Evolutionary conservation across 2,113 vertebrate genomes (phyloP), one percentile per base, ranked within the genome.

Genomic region (Thomomys bottae): DNA sequence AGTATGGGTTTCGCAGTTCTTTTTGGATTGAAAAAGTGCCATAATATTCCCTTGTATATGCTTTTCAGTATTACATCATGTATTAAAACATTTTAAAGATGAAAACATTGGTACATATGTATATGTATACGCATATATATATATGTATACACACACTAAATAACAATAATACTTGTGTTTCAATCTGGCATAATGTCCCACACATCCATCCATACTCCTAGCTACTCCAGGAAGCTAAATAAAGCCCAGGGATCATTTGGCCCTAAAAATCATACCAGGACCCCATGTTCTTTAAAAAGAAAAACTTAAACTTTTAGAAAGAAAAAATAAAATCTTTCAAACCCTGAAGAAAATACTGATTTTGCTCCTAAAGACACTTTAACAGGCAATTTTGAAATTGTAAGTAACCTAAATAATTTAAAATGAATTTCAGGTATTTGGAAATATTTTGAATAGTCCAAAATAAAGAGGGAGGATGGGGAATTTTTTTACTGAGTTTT

Each of bases 371-470:
- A 94, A 89, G 79, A 73, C 23, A 42, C 26, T 70, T 86, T 61
- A 78, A 66, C 89, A 67, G 77, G n/a, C 73, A 87, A 8, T 78
- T 93, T 88, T 90, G 38, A 83, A 89, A 95, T 88, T 89, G 57
- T 8, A 85, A 80, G 32, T 26, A 61, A 57, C 76, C 80, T 49
- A 75, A 79, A 34, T 83, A 84, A 88, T 85, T 88, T 59, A 71
- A 57, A 92, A 78, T 64, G 38, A 45, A 63, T 80, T 92, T 92
- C 34, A 68, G 8, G 75, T 85, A 17, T 59, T 92, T 87, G 30
- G 9, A 17, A 80, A 34, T 84, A 83, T 78, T 92, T 85, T 84
- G 54, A 45, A 18, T 84, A 76, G 30, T 70, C 78, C 5, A 79
- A 67, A 92, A 80, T 38, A 86, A 12, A 84, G 63, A 15, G 18